Conservation (phyloP, 2,797 vertebrate species). For the Anisognathus igniventris region DNA sequence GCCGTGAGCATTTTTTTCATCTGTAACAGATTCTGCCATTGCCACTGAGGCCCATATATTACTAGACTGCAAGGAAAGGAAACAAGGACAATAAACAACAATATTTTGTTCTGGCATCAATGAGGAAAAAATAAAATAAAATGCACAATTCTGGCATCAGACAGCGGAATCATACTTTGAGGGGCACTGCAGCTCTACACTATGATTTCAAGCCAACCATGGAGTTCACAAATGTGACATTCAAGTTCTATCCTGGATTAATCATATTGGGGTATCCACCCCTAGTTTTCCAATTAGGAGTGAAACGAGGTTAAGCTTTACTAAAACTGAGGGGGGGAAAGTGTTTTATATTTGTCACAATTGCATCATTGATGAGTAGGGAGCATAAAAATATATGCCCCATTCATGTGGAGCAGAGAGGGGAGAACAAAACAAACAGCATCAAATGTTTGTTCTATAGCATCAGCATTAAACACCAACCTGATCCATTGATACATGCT, state of each 20-base stretch:
- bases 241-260: not conserved
- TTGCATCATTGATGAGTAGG: not conserved
- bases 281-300: not conserved
- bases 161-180: not conserved
- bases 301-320: not conserved
- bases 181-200: not conserved
- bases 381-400: not conserved
- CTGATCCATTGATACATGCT: conserved; percentile 97
- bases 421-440: not conserved
- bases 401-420: not conserved
- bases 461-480: conserved; percentile 67
- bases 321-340: not conserved
- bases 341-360: not conserved
- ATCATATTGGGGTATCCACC: not conserved
- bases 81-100: not conserved
- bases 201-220: not conserved
- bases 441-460: not conserved
- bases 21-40: not conserved
- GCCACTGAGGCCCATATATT: not conserved
- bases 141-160: not conserved
- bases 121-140: not conserved
- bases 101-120: not conserved
- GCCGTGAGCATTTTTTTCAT: not conserved
- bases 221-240: not conserved
- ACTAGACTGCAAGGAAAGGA: not conserved